Percentiles rank a stretch among this genome's conserved stretches.
These are phyloP conservation scores for Notolepis coatsorum DNA, from an alignment of 2,797 vertebrate genomes.

Conservation along the genomic window DNA sequence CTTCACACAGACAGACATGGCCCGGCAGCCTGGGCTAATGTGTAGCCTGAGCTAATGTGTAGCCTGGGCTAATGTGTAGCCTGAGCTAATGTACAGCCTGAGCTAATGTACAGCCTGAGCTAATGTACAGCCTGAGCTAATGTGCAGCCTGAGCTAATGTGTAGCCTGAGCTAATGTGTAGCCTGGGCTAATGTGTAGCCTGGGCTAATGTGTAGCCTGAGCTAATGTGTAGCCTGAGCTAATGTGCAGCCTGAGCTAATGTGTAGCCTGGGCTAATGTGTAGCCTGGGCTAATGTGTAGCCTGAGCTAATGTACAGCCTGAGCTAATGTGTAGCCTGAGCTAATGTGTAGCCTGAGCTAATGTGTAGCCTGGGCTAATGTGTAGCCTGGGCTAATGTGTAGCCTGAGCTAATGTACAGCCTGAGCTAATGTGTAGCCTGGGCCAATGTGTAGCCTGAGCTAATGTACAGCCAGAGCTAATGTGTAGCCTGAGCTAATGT, in stretches of 20 bases:
- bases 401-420: too few relatives aligned
- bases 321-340: conserved; percentile 63
- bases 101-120: conserved; percentile 43
- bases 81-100: too few relatives aligned
- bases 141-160: conserved; percentile 58
- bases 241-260: conserved; percentile 59
- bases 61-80: conserved; percentile 58
- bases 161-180: too few relatives aligned
- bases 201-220: conserved; percentile 61
- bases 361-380: conserved; percentile 61
- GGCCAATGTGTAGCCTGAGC: too few relatives aligned
- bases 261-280: too few relatives aligned
- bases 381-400: conserved; percentile 57
- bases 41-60: too few relatives aligned
- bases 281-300: conserved; percentile 56
- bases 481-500: too few relatives aligned
- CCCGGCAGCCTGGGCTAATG: conserved; percentile 54
- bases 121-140: conserved; percentile 66
- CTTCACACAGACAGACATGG: conserved; percentile 62
- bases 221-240: too few relatives aligned
- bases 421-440: conserved; percentile 61
- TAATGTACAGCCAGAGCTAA: conserved; percentile 59
- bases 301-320: too few relatives aligned
- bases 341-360: conserved; percentile 55
- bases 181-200: too few relatives aligned